Percentiles rank a stretch among this genome's conserved stretches.
These are phyloP conservation scores for Drosophila grimshawi DNA, from an alignment of 1,140 invertebrate species.

Conservation along the genomic window DNA sequence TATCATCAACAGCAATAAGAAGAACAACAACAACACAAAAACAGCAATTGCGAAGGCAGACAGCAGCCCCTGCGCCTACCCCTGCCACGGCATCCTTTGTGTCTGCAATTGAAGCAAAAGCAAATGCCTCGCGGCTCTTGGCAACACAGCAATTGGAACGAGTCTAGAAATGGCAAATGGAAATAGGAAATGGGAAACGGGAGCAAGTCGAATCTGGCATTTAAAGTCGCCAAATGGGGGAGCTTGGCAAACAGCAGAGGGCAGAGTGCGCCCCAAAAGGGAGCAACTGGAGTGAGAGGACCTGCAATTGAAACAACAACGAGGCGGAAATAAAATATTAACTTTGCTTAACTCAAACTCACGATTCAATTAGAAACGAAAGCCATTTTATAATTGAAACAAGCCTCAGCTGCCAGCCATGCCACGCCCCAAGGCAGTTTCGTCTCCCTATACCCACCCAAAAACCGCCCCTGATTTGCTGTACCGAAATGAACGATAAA, in stretches of 20 bases:
- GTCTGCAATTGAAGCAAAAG: constrained; percentile 49
- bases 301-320: constrained; percentile 43
- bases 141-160: constrained; percentile 35
- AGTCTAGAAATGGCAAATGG: constrained; percentile 30
- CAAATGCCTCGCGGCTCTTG: constrained; percentile 43
- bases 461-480: not conserved
- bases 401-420: constrained; percentile 22
- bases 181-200: constrained; percentile 18
- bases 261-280: constrained; percentile 38
- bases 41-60: constrained; percentile 13
- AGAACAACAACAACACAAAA: constrained; percentile 1
- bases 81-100: not conserved
- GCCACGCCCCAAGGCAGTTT: constrained; percentile 23
- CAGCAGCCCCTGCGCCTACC: not conserved
- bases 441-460: not conserved
- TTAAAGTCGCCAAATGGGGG: constrained; percentile 25
- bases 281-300: constrained; percentile 11
- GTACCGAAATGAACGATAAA: constrained; percentile 1
- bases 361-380: constrained; percentile 80
- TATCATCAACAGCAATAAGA: constrained; percentile 32
- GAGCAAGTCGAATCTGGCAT: constrained; percentile 21
- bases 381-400: constrained; percentile 83
- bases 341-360: constrained; percentile 66
- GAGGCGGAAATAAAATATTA: constrained; percentile 79
- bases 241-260: constrained; percentile 28